phyloP scores from a whole-genome alignment of 2,888 invertebrate genomes.

The Eupithecia inturbata region DNA sequence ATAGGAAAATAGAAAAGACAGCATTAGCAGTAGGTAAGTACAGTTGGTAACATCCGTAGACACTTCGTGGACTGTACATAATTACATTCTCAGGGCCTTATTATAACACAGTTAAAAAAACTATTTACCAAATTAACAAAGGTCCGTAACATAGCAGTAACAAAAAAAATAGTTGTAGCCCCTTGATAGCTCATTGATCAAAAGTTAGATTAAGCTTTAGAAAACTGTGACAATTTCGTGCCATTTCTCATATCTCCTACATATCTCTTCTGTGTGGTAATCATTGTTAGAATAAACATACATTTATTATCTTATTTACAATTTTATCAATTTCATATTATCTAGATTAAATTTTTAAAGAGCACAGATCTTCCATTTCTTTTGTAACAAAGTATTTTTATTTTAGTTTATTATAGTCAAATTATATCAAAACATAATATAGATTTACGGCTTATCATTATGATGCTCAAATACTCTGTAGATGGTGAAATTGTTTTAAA shows the following conservation, averaged over 20 bases:
- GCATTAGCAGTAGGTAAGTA: conserved; percentile 35
- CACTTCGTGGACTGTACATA: conserved; percentile 32
- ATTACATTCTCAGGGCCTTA: conserved; percentile 16
- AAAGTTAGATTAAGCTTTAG: conserved; percentile 28
- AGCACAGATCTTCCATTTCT: conserved; percentile 56
- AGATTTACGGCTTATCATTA: conserved; percentile 55
- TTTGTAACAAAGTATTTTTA: conserved; percentile 21
- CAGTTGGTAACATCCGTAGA: conserved; percentile 31
- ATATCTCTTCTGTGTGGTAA: conserved; percentile 52
- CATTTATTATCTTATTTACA: conserved; percentile 26
- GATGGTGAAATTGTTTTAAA: conserved; percentile 53
- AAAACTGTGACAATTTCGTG: conserved; percentile 50
- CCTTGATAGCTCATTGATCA: conserved; percentile 31
- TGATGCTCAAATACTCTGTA: conserved; percentile 63
- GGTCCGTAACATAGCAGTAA: neutral
- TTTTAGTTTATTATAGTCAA: conserved; percentile 10
- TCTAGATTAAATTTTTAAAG: conserved; percentile 15
- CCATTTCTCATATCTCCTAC: conserved; percentile 63
- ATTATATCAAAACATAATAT: conserved; percentile 14
- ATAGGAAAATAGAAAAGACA: conserved; percentile 39
- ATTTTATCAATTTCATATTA: conserved; percentile 15
- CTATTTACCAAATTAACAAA: neutral
- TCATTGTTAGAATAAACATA: conserved; percentile 35
- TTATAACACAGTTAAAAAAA: neutral
- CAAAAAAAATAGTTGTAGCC: neutral